phyloP scores from a whole-genome alignment of 2,797 vertebrate species.

The Periparus ater region DNA sequence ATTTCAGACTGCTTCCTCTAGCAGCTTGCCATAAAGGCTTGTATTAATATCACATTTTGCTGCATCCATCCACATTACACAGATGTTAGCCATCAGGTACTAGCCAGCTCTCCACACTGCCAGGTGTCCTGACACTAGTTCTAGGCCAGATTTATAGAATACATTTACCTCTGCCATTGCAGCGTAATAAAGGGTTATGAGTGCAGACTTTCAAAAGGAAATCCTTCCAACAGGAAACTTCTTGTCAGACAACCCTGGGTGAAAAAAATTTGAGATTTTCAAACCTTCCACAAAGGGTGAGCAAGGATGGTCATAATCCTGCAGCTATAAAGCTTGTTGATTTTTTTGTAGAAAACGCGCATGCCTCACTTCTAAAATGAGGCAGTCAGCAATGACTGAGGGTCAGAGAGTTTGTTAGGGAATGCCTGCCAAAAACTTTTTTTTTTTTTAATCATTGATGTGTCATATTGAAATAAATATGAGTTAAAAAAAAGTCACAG shows the following conservation, averaged over 20 bases:
- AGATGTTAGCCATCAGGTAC: not conserved
- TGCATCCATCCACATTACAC: not conserved
- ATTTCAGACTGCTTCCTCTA: not conserved
- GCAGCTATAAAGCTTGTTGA: not conserved
- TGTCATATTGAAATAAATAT: not conserved
- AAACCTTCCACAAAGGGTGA: not conserved
- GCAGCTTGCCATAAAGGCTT: not conserved
- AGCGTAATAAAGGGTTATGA: not conserved
- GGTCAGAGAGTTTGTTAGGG: not conserved
- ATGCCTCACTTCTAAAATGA: not conserved
- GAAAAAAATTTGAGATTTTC: conserved; percentile 5
- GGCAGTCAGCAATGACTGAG: not conserved
- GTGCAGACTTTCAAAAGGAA: not conserved
- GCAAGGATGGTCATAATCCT: not conserved
- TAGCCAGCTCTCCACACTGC: not conserved
- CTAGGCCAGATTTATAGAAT: not conserved
- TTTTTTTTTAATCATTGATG: not conserved
- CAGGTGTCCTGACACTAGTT: not conserved
- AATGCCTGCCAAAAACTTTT: not conserved
- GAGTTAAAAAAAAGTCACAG: not conserved
- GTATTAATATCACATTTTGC: not conserved
- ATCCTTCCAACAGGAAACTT: not conserved
- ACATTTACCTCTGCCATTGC: not conserved
- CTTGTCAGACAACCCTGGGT: not conserved
- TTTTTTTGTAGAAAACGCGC: not conserved